phyloP scores from a whole-genome alignment of 1,140 invertebrate species.

The Drosophila ercepeae region DNA sequence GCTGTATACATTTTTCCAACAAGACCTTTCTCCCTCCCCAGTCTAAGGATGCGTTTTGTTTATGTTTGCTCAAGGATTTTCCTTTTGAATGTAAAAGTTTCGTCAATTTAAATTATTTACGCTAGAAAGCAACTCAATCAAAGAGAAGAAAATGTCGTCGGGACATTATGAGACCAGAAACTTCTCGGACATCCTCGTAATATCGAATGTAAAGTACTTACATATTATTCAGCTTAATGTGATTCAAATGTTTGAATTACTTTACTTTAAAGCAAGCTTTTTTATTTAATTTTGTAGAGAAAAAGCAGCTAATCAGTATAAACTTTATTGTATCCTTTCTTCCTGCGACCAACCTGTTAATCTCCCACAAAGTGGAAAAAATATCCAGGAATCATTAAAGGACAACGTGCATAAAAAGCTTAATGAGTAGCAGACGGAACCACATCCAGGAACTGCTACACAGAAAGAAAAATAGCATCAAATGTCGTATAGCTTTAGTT shows the following conservation, averaged over 20 bases:
- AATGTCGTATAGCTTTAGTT: too few species aligned
- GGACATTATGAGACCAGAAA: not conserved
- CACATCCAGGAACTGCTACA: constrained; percentile 5
- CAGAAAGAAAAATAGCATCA: not conserved
- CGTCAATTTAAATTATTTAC: constrained; percentile 33
- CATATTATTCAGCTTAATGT: not conserved
- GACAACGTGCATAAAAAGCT: constrained; percentile 23
- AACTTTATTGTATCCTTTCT: constrained; percentile 20
- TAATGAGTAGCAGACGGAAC: constrained; percentile 26
- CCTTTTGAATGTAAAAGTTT: constrained; percentile 25
- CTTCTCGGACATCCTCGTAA: not conserved
- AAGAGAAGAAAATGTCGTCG: constrained; percentile 5
- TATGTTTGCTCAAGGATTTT: constrained; percentile 20
- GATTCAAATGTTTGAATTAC: not conserved
- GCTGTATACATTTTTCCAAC: constrained; percentile 10
- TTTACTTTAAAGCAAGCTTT: not conserved
- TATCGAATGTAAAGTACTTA: not conserved
- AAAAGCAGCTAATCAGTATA: not conserved
- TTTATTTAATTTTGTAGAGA: too few species aligned
- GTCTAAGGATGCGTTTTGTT: constrained; percentile 5
- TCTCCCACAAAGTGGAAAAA: not conserved
- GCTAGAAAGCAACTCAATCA: constrained; percentile 29
- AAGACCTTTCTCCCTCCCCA: not conserved
- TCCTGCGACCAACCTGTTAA: constrained; percentile 6
- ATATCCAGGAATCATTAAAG: constrained; percentile 14